Percentiles rank a stretch among this genome's conserved stretches.
Evolutionary conservation across 2,888 invertebrate genomes (phyloP).

Genomic region (Apamea monoglypha): DNA sequence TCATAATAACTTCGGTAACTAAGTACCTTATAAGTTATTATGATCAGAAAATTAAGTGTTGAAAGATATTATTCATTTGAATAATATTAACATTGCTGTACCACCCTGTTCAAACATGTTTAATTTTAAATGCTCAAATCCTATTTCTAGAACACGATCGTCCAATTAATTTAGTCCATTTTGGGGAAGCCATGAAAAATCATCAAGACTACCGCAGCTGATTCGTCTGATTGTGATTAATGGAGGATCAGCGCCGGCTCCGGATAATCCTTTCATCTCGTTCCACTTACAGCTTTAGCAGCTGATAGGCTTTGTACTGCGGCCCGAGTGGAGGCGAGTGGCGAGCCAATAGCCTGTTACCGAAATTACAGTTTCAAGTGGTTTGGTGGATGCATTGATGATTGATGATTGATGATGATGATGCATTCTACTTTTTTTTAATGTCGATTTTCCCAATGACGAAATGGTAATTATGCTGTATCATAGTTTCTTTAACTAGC

Average conservation of each 20-base stretch:
- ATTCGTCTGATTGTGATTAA: conserved; percentile 65
- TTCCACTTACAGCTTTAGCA: conserved; percentile 54
- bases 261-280: conserved; percentile 67
- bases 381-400: background rate
- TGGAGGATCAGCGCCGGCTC: conserved; percentile 53
- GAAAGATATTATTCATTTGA: background rate
- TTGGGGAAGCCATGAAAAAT: conserved; percentile 51
- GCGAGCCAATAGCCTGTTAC: conserved; percentile 16
- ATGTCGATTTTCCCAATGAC: background rate
- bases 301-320: conserved; percentile 47
- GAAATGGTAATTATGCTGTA: background rate
- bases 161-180: conserved; percentile 26
- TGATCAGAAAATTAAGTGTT: background rate
- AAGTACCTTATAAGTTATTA: background rate
- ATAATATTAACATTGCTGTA: background rate
- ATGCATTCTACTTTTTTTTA: background rate
- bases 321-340: conserved; percentile 4
- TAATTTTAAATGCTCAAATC: background rate
- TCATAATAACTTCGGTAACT: background rate
- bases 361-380: conserved; percentile 6
- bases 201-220: conserved; percentile 42
- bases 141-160: conserved; percentile 6
- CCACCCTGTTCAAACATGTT: background rate
- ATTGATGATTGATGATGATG: too few relatives aligned
- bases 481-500: background rate